A percentile compares a stretch with the other conserved stretches of the same genome.
Conservation (phyloP, 2,797 vertebrate species). For the Enteromius treurensis region DNA sequence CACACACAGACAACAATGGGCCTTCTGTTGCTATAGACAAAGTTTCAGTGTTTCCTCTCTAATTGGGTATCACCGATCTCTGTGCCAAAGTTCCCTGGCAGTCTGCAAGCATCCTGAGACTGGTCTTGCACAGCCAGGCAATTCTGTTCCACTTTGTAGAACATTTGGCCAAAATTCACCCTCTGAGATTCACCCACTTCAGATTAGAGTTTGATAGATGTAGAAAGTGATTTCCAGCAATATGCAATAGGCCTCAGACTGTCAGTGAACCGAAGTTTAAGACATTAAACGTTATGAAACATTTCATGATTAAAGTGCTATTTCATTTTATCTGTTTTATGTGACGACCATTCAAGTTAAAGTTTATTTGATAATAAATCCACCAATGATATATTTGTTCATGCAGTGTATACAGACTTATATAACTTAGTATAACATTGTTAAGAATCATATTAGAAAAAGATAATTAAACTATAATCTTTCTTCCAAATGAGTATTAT, state of each 20-base stretch:
- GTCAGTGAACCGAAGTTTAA: neutral
- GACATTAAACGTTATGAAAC: neutral
- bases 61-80: slow-evolving; percentile 35
- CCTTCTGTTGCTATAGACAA: slow-evolving; percentile 29
- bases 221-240: neutral
- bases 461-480: neutral
- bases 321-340: neutral
- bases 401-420: slow-evolving; percentile 34
- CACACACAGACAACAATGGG: slow-evolving; percentile 16
- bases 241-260: neutral
- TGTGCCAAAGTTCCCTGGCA: neutral
- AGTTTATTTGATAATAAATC: slow-evolving; percentile 29
- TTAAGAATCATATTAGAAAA: slow-evolving; percentile 12
- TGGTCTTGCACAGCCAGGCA: neutral
- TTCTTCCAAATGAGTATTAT: neutral
- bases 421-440: slow-evolving; percentile 37
- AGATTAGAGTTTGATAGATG: neutral
- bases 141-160: neutral
- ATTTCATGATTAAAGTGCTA: neutral
- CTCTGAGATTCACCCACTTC: neutral
- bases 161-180: neutral
- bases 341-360: slow-evolving; percentile 6
- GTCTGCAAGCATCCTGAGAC: neutral
- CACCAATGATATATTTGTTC: slow-evolving; percentile 15
- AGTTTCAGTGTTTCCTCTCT: slow-evolving; percentile 26